These are phyloP conservation scores for Oophaga sylvatica DNA, from an alignment of 2,797 vertebrate species.

Conservation along the genomic window DNA sequence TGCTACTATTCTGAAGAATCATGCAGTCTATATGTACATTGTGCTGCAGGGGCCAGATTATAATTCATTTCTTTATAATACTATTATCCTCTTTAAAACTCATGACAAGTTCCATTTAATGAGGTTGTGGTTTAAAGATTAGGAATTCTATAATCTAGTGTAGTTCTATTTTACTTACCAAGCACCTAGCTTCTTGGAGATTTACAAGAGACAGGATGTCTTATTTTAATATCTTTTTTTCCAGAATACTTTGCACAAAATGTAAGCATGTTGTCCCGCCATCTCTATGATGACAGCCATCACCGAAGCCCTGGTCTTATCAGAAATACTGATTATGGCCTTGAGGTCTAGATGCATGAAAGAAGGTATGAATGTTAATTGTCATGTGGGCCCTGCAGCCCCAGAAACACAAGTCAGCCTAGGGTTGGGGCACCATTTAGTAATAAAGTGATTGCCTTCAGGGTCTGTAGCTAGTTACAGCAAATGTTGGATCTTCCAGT, in stretches of 20 bases:
- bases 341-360: slow-evolving; percentile 24
- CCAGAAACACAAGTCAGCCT: background rate
- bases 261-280: background rate
- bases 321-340: slow-evolving; percentile 32
- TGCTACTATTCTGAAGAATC: no score
- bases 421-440: background rate
- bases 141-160: no score
- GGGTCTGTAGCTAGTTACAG: background rate
- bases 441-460: background rate
- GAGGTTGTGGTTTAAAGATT: no score
- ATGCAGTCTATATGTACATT: no score
- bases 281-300: slow-evolving; percentile 35
- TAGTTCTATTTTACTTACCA: background rate
- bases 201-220: background rate
- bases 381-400: slow-evolving; percentile 3
- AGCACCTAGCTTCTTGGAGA: background rate
- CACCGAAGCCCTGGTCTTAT: slow-evolving; percentile 24
- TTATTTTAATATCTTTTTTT: background rate
- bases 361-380: slow-evolving; percentile 34
- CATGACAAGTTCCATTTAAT: no score
- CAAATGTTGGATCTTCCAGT: background rate
- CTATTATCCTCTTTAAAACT: no score
- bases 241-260: background rate
- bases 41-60: no score
- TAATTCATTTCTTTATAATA: no score